phyloP scores from a whole-genome alignment of 2,797 vertebrate species.

The Oophaga sylvatica region DNA sequence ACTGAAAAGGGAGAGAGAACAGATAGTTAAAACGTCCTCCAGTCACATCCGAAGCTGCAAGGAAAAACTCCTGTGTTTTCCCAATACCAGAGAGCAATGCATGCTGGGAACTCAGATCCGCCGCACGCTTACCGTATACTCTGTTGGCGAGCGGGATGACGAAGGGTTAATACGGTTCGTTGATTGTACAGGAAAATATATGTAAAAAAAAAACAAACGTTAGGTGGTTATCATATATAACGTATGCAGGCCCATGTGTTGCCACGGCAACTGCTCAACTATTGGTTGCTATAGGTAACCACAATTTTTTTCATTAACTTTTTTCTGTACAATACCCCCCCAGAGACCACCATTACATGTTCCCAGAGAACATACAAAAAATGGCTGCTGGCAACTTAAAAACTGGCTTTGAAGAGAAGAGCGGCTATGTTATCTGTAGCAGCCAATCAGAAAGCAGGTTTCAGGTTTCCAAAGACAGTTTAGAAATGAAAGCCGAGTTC shows the following conservation, averaged over 20 bases:
- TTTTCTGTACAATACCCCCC: too few species aligned
- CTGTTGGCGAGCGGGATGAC: slow-evolving; percentile 29
- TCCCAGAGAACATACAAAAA: neutral
- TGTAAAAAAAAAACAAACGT: neutral
- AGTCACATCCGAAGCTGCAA: neutral
- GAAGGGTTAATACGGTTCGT: neutral
- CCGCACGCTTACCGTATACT: slow-evolving; percentile 63
- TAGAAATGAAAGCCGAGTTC: neutral
- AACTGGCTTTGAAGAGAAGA: neutral
- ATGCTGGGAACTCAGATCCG: neutral
- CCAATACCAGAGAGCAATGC: neutral
- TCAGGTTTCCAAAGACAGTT: neutral
- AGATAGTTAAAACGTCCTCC: neutral
- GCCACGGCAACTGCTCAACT: neutral
- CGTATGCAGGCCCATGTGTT: neutral
- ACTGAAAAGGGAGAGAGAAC: slow-evolving; percentile 65
- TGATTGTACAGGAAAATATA: too few species aligned
- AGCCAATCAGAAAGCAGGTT: neutral
- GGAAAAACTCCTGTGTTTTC: neutral
- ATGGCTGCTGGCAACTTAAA: neutral
- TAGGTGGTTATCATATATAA: slow-evolving; percentile 1
- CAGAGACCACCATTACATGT: neutral
- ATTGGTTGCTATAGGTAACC: neutral
- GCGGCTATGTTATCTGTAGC: neutral
- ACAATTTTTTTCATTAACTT: neutral